phyloP scores from a whole-genome alignment of 1,140 invertebrate genomes.

The Thalassaphorura encarpata region DNA sequence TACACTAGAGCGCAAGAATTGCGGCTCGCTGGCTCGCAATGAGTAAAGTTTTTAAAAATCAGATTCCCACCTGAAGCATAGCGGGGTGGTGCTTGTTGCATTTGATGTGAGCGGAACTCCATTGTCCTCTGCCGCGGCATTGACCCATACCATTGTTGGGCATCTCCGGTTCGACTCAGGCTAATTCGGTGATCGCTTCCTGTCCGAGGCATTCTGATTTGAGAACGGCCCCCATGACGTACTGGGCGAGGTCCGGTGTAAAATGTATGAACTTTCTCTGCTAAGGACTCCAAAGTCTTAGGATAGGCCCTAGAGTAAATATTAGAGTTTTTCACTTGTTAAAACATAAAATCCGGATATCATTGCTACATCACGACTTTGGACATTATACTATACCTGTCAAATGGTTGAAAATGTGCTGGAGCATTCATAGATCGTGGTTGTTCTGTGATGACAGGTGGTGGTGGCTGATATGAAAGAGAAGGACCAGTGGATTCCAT shows the following conservation, averaged over 20 bases:
- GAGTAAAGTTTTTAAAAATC: too few species aligned
- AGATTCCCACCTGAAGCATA: conserved; percentile 7
- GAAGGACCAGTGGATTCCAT: conserved; percentile 8
- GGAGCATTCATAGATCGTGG: conserved; percentile 56
- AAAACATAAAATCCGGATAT: too few species aligned
- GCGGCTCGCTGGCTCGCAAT: too few species aligned
- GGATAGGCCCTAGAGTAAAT: conserved; percentile 72
- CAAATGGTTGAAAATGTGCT: conserved; percentile 65
- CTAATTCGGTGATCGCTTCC: conserved; percentile 65
- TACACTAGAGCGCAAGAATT: too few species aligned
- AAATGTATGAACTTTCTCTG: conserved; percentile 79
- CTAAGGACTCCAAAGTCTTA: conserved; percentile 79
- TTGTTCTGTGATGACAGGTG: conserved; percentile 77
- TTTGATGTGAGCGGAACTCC: conserved; percentile 22
- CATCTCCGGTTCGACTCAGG: conserved; percentile 18
- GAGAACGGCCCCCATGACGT: conserved; percentile 47
- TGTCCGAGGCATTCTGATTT: conserved; percentile 56
- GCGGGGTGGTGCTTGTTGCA: conserved; percentile 8
- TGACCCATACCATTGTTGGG: conserved; percentile 34
- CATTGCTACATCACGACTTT: neutral
- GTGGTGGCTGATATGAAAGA: conserved; percentile 46
- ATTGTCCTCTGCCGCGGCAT: conserved; percentile 42
- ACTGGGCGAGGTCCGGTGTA: conserved; percentile 49
- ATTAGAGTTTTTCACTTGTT: conserved; percentile 45
- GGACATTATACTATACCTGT: conserved; percentile 40